Conservation (phyloP, 2,888 invertebrate species). For the Pseudolycoriella hygida region DNA sequence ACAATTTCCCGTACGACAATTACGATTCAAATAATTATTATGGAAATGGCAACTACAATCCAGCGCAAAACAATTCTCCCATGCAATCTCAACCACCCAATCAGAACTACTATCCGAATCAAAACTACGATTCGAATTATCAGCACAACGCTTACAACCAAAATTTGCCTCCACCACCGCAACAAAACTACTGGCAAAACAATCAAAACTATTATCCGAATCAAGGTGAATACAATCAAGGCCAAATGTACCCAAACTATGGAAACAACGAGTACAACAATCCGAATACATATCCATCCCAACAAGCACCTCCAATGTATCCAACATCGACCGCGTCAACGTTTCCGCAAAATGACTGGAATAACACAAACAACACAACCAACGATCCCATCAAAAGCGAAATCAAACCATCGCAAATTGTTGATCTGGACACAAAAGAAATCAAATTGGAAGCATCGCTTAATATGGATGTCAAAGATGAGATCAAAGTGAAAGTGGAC, state of each 20-base stretch:
- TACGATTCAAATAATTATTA: conserved; percentile 25
- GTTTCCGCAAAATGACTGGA: conserved; percentile 2
- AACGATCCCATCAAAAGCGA: conserved; percentile 10
- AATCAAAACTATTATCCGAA: conserved; percentile 6
- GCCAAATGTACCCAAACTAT: not conserved
- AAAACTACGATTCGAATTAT: conserved; percentile 25
- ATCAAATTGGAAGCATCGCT: conserved; percentile 17
- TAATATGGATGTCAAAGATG: conserved; percentile 6
- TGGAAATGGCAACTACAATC: conserved; percentile 18
- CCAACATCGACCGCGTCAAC: not conserved
- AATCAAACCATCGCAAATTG: conserved; percentile 23
- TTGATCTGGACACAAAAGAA: conserved; percentile 28
- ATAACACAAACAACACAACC: not conserved
- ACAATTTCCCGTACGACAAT: conserved; percentile 18
- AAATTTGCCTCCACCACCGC: conserved; percentile 9
- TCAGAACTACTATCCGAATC: conserved; percentile 25
- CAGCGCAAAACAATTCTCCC: conserved; percentile 15
- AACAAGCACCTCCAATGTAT: not conserved
- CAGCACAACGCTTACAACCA: conserved; percentile 11
- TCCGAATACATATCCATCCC: not conserved
- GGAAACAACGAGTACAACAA: not conserved
- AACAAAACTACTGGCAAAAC: conserved; percentile 7
- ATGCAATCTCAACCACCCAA: conserved; percentile 13
- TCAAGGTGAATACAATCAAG: conserved; percentile 1
- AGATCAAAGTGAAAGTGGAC: conserved; percentile 18